These are phyloP conservation scores for Melanotaenia trifasciata DNA, from an alignment of 2,797 vertebrate genomes.

Conservation along the genomic window DNA sequence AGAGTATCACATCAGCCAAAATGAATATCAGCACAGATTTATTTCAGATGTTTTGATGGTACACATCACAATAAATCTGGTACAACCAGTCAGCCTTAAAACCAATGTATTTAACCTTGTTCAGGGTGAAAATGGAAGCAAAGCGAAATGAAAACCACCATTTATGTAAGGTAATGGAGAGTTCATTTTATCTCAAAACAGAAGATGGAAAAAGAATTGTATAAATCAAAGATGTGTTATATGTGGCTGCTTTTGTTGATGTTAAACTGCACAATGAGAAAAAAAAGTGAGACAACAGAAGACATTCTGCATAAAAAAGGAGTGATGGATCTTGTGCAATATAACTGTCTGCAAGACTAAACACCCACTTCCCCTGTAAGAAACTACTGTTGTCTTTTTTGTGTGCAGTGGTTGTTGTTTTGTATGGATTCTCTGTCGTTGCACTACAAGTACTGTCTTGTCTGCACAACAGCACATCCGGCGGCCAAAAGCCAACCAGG, in stretches of 20 bases:
- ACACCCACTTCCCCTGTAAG: conserved; percentile 8
- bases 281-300: conserved; percentile 26
- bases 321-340: background rate
- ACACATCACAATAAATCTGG: conserved; percentile 72
- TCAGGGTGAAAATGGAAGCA: conserved; percentile 47
- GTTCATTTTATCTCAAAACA: conserved; percentile 43
- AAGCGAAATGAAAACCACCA: conserved; percentile 49
- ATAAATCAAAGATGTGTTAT: conserved; percentile 26
- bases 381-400: conserved; percentile 30
- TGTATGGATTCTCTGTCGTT: conserved; percentile 51
- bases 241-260: conserved; percentile 50
- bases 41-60: conserved; percentile 70
- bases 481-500: conserved; percentile 63
- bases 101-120: conserved; percentile 27
- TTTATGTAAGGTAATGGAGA: conserved; percentile 46
- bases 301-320: conserved; percentile 17
- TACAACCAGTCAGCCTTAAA: conserved; percentile 64
- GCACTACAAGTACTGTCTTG: conserved; percentile 64
- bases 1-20: background rate
- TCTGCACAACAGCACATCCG: conserved; percentile 64
- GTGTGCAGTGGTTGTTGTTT: conserved; percentile 39
- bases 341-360: background rate
- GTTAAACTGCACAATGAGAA: conserved; percentile 36
- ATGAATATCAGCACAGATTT: conserved; percentile 74
- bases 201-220: conserved; percentile 47